Conservation (phyloP, 2,888 invertebrate genomes). For the Drosophila algonquin region DNA sequence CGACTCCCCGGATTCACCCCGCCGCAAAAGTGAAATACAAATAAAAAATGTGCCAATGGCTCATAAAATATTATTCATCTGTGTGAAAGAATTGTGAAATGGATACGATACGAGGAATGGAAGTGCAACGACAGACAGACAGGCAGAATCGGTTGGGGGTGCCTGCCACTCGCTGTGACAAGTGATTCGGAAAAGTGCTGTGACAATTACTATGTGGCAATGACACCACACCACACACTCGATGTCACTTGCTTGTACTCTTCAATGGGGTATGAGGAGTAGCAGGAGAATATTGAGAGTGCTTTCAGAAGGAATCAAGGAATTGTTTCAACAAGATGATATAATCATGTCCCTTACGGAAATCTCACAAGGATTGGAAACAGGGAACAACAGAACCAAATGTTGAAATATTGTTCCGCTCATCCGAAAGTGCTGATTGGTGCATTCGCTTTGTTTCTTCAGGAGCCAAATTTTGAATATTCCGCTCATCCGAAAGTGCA, state of each 20-base stretch:
- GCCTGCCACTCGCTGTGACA: slow-evolving; percentile 19
- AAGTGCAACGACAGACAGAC: slow-evolving; percentile 20
- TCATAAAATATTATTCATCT: slow-evolving; percentile 22
- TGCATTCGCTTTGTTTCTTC: too few relatives aligned
- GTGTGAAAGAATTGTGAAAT: slow-evolving; percentile 9
- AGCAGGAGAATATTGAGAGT: background rate
- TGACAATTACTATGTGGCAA: slow-evolving; percentile 23
- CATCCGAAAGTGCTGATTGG: too few relatives aligned
- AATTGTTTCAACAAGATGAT: too few relatives aligned
- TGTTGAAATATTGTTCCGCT: too few relatives aligned
- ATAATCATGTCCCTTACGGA: too few relatives aligned
- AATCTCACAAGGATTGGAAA: too few relatives aligned
- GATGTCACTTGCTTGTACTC: slow-evolving; percentile 1
- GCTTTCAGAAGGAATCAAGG: background rate
- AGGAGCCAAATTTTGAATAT: too few relatives aligned
- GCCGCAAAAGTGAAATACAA: too few relatives aligned
- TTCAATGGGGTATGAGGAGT: background rate
- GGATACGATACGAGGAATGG: slow-evolving; percentile 7
- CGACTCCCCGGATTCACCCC: background rate
- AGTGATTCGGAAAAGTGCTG: slow-evolving; percentile 2
- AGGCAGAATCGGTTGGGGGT: slow-evolving; percentile 8
- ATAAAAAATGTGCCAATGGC: slow-evolving; percentile 1
- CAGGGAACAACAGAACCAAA: too few relatives aligned
- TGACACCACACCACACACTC: slow-evolving; percentile 19
- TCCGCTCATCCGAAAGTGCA: too few relatives aligned